Evolutionary conservation across 2,113 vertebrate genomes (phyloP), one percentile per base, ranked within the genome.

Genomic region (Pseudorhombus dupliciocellatus): DNA sequence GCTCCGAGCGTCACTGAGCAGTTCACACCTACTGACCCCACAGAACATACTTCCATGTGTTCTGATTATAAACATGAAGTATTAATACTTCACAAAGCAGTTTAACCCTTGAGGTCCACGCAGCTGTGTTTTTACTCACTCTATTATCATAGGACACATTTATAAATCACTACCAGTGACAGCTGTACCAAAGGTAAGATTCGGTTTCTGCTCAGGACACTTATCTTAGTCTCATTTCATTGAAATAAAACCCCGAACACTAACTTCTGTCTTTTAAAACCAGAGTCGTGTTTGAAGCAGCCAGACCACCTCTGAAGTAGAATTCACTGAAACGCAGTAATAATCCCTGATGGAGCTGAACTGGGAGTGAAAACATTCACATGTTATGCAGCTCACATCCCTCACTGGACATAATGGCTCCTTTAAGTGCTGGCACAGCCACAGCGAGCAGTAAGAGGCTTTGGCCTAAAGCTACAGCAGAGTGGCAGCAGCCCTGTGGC

Each of bases 381-480:
- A 68, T 26, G 66, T 56, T 10, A 57, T 42, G 40, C 42, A 70
- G 31, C 31, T 2, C 34, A 37, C 34, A 37, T 37, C 34, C 3
- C 9, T 37, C 5, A 34, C 31, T 11, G 31, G 31, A 51, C 67
- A 79, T 75, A 77, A 84, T 53, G 79, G 83, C 77, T 73, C 62
- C 70, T 83, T 62, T 81, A 81, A 80, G 31, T 46, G 75, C 77
- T 80, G 77, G 74, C 76, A 71, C 50, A 75, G 72, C 59, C 71
- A 9, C 16, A 59, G 58, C 20, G 72, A 73, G 69, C 83, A 78
- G 53, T 93, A 93, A 93, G 91, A 90, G 84, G 93, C 89, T 94
- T 94, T 93, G 56, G 72, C 67, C 76, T 88, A 92, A 94, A 93
- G 86, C 88, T 75, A 60, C 58, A 81, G 83, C 72, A 62, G 82